These are phyloP conservation scores for Lamellibrachia satsuma DNA, from an alignment of 2,888 invertebrate species.

Conservation along the genomic window DNA sequence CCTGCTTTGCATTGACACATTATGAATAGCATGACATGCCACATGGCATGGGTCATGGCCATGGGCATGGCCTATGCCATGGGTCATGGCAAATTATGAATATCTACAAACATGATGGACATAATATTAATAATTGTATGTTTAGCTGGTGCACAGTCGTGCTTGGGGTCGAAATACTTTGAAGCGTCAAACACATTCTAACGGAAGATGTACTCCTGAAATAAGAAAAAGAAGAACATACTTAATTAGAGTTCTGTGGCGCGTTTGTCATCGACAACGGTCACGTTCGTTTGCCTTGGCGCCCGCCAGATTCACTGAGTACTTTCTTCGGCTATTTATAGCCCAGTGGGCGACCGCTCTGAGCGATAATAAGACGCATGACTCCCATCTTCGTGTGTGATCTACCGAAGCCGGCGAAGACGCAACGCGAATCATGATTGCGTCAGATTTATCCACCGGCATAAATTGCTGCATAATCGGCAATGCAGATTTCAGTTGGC, in stretches of 20 bases:
- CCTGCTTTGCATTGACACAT: no score
- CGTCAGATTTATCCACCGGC: neutral
- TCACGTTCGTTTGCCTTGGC: neutral
- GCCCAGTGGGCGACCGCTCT: neutral
- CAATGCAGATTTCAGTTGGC: neutral
- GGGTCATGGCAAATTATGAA: no score
- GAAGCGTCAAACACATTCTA: neutral
- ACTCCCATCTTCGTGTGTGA: neutral
- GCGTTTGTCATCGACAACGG: neutral
- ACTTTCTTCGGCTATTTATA: neutral
- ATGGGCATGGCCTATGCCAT: no score
- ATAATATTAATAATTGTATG: no score
- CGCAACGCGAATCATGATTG: neutral
- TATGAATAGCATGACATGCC: no score
- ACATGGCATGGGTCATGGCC: no score
- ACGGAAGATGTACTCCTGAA: neutral
- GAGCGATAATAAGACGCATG: neutral
- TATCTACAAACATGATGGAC: no score
- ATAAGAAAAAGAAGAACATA: neutral
- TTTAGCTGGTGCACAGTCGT: no score
- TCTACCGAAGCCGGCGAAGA: neutral
- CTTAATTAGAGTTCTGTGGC: neutral
- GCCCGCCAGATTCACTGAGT: neutral
- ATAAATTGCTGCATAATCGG: neutral
- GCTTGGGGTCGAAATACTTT: no score